phyloP scores from a whole-genome alignment of 2,797 vertebrate species.

The Ctenochaetus hawaiiensis region DNA sequence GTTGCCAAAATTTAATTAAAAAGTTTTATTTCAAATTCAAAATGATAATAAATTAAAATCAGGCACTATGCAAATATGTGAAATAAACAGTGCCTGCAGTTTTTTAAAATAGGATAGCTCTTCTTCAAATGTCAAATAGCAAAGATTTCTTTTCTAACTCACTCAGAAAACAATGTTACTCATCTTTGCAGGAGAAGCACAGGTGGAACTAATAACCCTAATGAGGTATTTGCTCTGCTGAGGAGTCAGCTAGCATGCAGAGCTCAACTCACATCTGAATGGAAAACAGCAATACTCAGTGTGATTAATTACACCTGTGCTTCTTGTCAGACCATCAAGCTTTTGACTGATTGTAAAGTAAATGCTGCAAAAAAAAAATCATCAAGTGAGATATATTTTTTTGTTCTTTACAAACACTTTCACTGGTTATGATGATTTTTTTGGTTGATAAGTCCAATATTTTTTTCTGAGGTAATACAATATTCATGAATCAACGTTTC shows the following conservation, averaged over 20 bases:
- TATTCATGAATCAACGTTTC: constrained; percentile 18
- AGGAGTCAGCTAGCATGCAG: neutral
- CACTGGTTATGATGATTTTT: neutral
- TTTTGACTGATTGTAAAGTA: neutral
- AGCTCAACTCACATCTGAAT: neutral
- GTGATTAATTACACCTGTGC: constrained; percentile 12
- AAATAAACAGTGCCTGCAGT: neutral
- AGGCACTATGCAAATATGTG: neutral
- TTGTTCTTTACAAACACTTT: neutral
- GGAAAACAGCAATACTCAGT: neutral
- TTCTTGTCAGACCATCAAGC: neutral
- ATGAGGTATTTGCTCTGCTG: neutral
- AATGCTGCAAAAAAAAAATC: neutral
- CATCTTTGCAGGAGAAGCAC: neutral
- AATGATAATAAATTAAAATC: too few relatives aligned
- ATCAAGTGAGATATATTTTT: neutral
- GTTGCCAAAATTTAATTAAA: too few relatives aligned
- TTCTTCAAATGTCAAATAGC: neutral
- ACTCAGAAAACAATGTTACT: neutral
- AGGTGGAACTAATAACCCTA: constrained; percentile 3
- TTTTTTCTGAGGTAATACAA: neutral
- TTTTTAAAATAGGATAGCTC: neutral
- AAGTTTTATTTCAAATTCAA: too few relatives aligned
- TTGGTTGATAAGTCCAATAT: neutral
- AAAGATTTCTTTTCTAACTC: neutral